Evolutionary conservation across 2,888 invertebrate species (phyloP).

Genomic region (Adineta ricciae): DNA sequence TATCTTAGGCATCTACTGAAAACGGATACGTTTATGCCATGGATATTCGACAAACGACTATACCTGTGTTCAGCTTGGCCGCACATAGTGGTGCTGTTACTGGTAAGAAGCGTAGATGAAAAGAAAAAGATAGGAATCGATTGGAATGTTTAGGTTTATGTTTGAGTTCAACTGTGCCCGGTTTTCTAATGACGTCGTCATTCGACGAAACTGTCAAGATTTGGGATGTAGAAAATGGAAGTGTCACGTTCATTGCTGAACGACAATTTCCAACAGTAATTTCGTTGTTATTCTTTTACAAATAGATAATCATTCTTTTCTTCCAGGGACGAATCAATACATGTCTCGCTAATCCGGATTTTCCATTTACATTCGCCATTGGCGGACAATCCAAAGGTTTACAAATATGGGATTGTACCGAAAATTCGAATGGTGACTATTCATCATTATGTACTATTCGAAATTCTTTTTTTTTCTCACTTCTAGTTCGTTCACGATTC

Average conservation of each 20-base stretch:
- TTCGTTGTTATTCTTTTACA: background rate
- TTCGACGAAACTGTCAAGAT: constrained; percentile 71
- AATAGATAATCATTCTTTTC: background rate
- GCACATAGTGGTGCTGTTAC: constrained; percentile 77
- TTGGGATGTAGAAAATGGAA: constrained; percentile 61
- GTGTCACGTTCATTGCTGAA: constrained; percentile 44
- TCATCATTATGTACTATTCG: background rate
- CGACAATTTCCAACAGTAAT: constrained; percentile 59
- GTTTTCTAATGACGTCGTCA: constrained; percentile 67
- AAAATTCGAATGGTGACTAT: background rate
- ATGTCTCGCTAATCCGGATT: constrained; percentile 9
- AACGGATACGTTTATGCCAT: constrained; percentile 61
- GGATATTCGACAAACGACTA: constrained; percentile 60
- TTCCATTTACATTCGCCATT: constrained; percentile 6
- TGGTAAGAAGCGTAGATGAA: constrained; percentile 50
- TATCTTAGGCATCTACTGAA: constrained; percentile 54
- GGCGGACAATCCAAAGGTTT: constrained; percentile 4
- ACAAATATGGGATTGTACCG: constrained; percentile 1
- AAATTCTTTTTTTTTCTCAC: background rate
- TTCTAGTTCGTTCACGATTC: constrained; percentile 16
- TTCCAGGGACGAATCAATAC: background rate
- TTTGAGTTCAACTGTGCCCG: constrained; percentile 63
- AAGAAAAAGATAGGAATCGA: background rate
- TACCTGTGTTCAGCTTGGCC: constrained; percentile 62
- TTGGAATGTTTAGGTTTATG: constrained; percentile 52